Conservation (phyloP, 2,113 vertebrate species). For the Jacana jacana region DNA sequence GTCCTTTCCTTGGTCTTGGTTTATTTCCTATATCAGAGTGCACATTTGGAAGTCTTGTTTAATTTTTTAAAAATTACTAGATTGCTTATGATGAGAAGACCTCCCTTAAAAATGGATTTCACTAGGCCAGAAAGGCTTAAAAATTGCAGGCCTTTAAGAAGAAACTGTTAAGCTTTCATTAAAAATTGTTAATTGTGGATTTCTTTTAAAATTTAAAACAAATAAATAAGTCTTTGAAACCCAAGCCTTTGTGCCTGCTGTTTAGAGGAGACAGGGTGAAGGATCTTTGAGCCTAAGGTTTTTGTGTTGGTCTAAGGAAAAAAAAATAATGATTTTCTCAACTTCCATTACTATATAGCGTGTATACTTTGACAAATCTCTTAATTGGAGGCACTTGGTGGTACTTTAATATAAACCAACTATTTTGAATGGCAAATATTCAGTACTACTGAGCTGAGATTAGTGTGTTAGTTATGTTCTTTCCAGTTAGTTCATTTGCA, state of each 20-base stretch:
- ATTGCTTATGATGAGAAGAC: not conserved
- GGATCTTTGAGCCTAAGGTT: not conserved
- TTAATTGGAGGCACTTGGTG: not conserved
- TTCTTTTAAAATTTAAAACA: not conserved
- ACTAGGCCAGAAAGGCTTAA: not conserved
- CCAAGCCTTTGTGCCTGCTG: not conserved
- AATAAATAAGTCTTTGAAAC: not conserved
- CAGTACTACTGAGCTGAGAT: not conserved
- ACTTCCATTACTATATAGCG: not conserved
- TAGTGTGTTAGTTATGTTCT: not conserved
- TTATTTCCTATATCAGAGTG: not conserved
- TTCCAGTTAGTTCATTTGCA: not conserved
- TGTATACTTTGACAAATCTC: not conserved
- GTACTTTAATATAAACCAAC: not conserved
- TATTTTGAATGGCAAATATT: not conserved
- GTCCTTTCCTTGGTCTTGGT: not conserved
- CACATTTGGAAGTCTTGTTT: not conserved
- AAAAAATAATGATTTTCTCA: not conserved
- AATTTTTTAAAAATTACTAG: not conserved
- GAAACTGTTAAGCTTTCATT: not conserved
- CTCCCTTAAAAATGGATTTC: not conserved
- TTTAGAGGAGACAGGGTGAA: not conserved
- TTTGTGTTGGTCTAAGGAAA: not conserved
- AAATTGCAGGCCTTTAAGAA: not conserved
- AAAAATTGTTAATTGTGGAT: not conserved